Conservation (phyloP, 2,797 vertebrate species). For the Perodicticus potto region DNA sequence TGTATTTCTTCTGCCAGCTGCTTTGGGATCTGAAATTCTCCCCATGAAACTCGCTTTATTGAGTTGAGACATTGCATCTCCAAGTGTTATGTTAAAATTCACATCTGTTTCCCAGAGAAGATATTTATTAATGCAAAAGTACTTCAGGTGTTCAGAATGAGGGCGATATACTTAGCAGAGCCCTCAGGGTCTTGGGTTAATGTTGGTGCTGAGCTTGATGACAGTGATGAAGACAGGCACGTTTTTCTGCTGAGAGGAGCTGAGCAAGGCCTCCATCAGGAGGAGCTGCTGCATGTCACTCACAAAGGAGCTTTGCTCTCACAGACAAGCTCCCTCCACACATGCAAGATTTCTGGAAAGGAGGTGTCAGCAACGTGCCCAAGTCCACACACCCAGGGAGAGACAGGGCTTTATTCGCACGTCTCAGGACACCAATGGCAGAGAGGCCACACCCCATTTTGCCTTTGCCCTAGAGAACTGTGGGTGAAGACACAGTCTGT, state of each 20-base stretch:
- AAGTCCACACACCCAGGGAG: not conserved
- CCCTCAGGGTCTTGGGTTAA: not conserved
- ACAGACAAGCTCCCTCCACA: not conserved
- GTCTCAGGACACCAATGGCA: not conserved
- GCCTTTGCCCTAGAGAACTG: not conserved
- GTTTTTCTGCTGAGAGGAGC: not conserved
- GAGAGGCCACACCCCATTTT: not conserved
- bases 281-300: not conserved
- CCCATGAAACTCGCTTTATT: not conserved
- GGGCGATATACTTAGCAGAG: not conserved
- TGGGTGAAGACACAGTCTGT: not conserved
- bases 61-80: not conserved
- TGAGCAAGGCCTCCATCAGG: not conserved
- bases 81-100: not conserved
- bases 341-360: not conserved
- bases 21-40: constrained; percentile 34
- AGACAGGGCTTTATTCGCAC: not conserved
- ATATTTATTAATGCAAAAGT: not conserved
- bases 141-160: not conserved
- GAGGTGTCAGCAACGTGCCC: not conserved
- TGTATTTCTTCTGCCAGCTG: not conserved
- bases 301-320: not conserved
- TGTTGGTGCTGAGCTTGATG: not conserved
- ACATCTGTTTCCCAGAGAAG: not conserved
- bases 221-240: not conserved